Evolutionary conservation across 2,888 invertebrate genomes (phyloP).

Genomic region (Rotaria macrura): DNA sequence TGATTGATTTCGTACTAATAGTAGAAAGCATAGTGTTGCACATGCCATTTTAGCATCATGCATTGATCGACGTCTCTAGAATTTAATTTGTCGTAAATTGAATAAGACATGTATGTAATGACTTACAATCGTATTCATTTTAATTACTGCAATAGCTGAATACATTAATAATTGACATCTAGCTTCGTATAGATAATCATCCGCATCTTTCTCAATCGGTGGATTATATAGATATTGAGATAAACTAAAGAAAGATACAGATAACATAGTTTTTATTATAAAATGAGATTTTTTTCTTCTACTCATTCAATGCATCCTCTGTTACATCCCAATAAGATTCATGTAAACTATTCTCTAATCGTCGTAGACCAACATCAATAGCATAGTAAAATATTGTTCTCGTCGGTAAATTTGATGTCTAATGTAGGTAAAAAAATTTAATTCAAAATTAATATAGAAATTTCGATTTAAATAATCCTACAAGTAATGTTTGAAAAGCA

Average conservation of each 20-base stretch:
- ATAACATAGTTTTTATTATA: not conserved
- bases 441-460: too few relatives aligned
- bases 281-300: not conserved
- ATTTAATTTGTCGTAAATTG: not conserved
- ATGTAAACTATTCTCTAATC: constrained; percentile 1
- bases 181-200: not conserved
- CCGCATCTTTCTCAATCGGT: not conserved
- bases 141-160: not conserved
- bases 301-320: not conserved
- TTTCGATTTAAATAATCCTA: not conserved
- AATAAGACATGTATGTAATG: not conserved
- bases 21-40: not conserved
- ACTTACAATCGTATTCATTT: not conserved
- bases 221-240: not conserved
- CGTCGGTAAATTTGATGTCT: not conserved
- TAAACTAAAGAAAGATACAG: not conserved
- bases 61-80: not conserved
- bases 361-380: not conserved
- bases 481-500: not conserved
- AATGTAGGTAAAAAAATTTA: not conserved
- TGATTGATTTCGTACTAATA: not conserved
- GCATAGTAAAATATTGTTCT: not conserved
- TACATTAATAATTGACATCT: constrained; percentile 17
- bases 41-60: not conserved
- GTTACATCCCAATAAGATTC: not conserved